These are phyloP conservation scores for Zonitis immaculata DNA, from an alignment of 2,888 invertebrate species.

Conservation along the genomic window DNA sequence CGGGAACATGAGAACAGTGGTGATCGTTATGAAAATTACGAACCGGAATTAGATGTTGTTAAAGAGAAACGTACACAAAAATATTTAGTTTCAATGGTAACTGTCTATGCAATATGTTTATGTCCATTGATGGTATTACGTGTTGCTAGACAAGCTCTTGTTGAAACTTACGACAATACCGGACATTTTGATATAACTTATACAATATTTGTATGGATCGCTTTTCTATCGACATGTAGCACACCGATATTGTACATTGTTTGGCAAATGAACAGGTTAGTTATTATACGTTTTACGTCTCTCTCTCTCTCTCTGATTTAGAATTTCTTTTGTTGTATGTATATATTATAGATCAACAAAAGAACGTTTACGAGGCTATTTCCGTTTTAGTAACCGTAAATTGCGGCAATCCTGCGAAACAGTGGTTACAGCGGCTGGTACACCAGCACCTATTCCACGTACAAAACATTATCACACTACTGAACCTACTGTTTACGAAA, in stretches of 20 bases:
- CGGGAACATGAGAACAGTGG: slow-evolving; percentile 33
- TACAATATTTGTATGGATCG: slow-evolving; percentile 65
- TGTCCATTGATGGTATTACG: slow-evolving; percentile 61
- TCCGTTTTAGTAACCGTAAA: slow-evolving; percentile 52
- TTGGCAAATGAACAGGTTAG: slow-evolving; percentile 62
- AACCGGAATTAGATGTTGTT: slow-evolving; percentile 54
- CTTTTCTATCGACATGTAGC: slow-evolving; percentile 62
- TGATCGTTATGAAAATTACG: slow-evolving; percentile 52
- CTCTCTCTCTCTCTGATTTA: background rate
- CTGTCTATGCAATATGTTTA: slow-evolving; percentile 60
- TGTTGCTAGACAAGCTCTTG: slow-evolving; percentile 59
- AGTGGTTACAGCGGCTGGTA: slow-evolving; percentile 44
- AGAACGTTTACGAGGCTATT: slow-evolving; percentile 56
- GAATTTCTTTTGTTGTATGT: slow-evolving; percentile 4
- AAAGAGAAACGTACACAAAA: slow-evolving; percentile 64
- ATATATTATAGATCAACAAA: slow-evolving; percentile 52
- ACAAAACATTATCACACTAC: slow-evolving; percentile 26
- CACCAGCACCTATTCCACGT: slow-evolving; percentile 29
- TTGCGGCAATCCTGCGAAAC: slow-evolving; percentile 47
- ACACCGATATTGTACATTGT: slow-evolving; percentile 62
- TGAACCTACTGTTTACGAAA: slow-evolving; percentile 30
- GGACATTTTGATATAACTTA: slow-evolving; percentile 65
- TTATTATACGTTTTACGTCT: background rate
- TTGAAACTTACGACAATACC: slow-evolving; percentile 65
- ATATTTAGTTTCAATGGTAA: slow-evolving; percentile 63